Percentiles rank a stretch among this genome's conserved stretches.
Evolutionary conservation across 1,140 invertebrate genomes (phyloP).

Genomic region (Drosophila ironensis): DNA sequence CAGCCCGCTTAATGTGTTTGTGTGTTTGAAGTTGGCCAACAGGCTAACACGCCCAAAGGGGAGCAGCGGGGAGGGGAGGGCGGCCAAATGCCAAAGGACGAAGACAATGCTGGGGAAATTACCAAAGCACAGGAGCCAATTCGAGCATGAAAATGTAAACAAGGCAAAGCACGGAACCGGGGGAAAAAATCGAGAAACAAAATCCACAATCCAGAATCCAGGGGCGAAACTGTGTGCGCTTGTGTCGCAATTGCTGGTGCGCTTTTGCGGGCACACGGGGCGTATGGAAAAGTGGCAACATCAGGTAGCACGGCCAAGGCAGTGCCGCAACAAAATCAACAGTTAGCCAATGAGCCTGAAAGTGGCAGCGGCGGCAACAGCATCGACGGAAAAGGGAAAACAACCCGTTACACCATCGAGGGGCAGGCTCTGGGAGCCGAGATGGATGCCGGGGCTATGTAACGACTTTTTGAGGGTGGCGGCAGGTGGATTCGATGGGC

Average conservation of each 20-base stretch:
- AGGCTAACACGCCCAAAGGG: slow-evolving; percentile 24
- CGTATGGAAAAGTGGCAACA: neutral
- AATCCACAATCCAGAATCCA: slow-evolving; percentile 8
- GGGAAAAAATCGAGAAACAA: slow-evolving; percentile 10
- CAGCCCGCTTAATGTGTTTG: slow-evolving; percentile 69
- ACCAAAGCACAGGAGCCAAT: slow-evolving; percentile 70
- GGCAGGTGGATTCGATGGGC: slow-evolving; percentile 5
- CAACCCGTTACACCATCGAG: slow-evolving; percentile 30
- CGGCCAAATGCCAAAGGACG: neutral
- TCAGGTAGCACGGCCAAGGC: neutral
- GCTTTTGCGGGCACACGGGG: neutral
- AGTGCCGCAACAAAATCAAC: slow-evolving; percentile 62
- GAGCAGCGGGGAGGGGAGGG: neutral
- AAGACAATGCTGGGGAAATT: slow-evolving; percentile 70
- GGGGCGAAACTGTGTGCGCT: slow-evolving; percentile 66
- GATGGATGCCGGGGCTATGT: slow-evolving; percentile 3
- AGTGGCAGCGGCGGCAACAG: slow-evolving; percentile 33
- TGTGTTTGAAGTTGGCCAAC: slow-evolving; percentile 68
- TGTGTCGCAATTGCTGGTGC: slow-evolving; percentile 45
- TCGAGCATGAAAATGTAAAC: slow-evolving; percentile 79
- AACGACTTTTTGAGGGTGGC: slow-evolving; percentile 34
- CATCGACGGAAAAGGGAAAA: slow-evolving; percentile 11
- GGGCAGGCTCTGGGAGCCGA: neutral
- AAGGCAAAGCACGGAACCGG: slow-evolving; percentile 25
- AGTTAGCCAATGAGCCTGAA: slow-evolving; percentile 79